A percentile compares a stretch with the other conserved stretches of the same genome.
These are phyloP conservation scores for Eurypyga helias DNA, from an alignment of 2,113 vertebrate species.

Conservation along the genomic window DNA sequence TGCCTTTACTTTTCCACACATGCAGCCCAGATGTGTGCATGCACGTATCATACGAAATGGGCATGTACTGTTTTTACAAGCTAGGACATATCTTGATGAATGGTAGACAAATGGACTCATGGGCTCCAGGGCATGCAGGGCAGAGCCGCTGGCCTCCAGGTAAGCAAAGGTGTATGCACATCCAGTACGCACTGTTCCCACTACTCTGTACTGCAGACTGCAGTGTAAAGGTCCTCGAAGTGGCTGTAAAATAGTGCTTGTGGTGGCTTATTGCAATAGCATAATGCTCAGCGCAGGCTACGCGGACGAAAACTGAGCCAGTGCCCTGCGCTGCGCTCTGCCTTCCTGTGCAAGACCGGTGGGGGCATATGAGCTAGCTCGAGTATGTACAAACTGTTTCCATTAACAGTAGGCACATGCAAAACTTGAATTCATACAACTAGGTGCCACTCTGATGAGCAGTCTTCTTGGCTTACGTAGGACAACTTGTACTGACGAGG, in stretches of 20 bases:
- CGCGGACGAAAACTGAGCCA: not conserved
- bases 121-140: not conserved
- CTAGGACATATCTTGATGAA: not conserved
- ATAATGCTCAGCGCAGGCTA: not conserved
- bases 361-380: not conserved
- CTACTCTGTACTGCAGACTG: not conserved
- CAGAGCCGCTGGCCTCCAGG: not conserved
- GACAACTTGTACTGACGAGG: not conserved
- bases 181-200: not conserved
- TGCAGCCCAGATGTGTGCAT: slow-evolving; percentile 60
- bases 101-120: not conserved
- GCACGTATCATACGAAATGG: not conserved
- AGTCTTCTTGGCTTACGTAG: not conserved
- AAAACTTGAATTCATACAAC: not conserved
- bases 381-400: not conserved
- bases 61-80: slow-evolving; percentile 19
- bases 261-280: not conserved
- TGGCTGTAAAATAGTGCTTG: not conserved
- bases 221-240: not conserved
- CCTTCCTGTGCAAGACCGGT: not conserved
- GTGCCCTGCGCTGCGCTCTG: not conserved
- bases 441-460: not conserved
- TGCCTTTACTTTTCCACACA: slow-evolving; percentile 39
- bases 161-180: not conserved
- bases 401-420: too few species aligned